Conservation (phyloP, 2,113 vertebrate species). For the Menidia beryllina region DNA sequence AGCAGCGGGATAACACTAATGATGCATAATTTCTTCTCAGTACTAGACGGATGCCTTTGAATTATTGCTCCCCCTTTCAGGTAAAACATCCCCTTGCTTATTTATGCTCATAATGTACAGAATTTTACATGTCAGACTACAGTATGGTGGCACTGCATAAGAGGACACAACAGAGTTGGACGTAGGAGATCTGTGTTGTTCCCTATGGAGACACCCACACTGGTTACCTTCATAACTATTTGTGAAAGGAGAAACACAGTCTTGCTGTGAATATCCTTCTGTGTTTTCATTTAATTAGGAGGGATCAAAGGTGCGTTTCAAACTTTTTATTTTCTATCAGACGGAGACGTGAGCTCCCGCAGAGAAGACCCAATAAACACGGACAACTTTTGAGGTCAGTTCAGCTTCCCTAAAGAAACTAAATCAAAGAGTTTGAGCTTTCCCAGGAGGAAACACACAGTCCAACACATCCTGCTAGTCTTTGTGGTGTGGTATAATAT, state of each 20-base stretch:
- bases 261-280: slow-evolving; percentile 61
- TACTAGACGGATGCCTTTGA: slow-evolving; percentile 70
- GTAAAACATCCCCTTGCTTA: slow-evolving; percentile 73
- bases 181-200: slow-evolving; percentile 48
- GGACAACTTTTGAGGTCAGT: slow-evolving; percentile 49
- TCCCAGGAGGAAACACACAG: background rate
- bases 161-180: slow-evolving; percentile 57
- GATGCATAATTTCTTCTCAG: slow-evolving; percentile 72
- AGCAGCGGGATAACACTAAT: slow-evolving; percentile 76
- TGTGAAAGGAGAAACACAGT: slow-evolving; percentile 23
- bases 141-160: slow-evolving; percentile 58
- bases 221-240: slow-evolving; percentile 42
- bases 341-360: slow-evolving; percentile 57
- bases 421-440: slow-evolving; percentile 47
- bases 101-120: slow-evolving; percentile 70
- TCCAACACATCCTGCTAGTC: background rate
- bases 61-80: slow-evolving; percentile 71
- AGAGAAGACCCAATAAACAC: slow-evolving; percentile 65
- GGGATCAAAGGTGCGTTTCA: slow-evolving; percentile 72
- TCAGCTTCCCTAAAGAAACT: slow-evolving; percentile 49
- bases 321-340: slow-evolving; percentile 66
- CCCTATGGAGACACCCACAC: slow-evolving; percentile 50
- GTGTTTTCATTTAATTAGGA: slow-evolving; percentile 77
- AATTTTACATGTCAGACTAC: slow-evolving; percentile 62
- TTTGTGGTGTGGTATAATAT: slow-evolving; percentile 31